Base-by-base conservation (phyloP, 2,797 vertebrate genomes). In the Hyperoplus lanceolatus region DNA sequence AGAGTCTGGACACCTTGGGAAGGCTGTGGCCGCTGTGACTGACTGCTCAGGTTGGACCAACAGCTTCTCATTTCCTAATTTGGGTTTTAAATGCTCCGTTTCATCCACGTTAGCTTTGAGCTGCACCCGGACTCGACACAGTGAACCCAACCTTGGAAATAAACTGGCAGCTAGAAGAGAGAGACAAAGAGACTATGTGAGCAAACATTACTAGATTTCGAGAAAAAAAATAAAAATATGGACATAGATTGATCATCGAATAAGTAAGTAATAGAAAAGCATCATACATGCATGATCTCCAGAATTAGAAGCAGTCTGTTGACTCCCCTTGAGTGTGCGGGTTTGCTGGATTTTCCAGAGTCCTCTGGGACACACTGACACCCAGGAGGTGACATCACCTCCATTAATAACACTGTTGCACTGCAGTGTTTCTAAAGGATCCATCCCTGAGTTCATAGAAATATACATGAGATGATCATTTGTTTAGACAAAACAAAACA, bases 131-230 rank as follows among this genome's bases (percentile, higher is more conserved):
- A 97, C 92, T 42, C 45, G 90, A 81, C 97, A 97, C 8, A 92
- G 48, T 2, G 97, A 96, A 7, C 96, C 96, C 82, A 96, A 77
- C 63, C 92, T 91, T 8, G 97, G 97, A 63, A 90, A 94, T 80
- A 79, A 73, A 69, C 93, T 86, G 7, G 80, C 63, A 9, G 48
- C 91, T 93, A 1, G 6, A 81, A 55, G 43, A 80, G 82, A 55
- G 43, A 81, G 6, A 84, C 9, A 78, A 65, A 57, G 10, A 74
- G 4, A 70, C 0, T 55, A 7, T 41, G 12, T 59, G 1, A 78
- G 48, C 0, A 15, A 5, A 29, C 4, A 65, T 66, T 16, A 29
- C 0, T 3, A 58, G 2, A 49, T 18, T 21, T 1, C 13, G 8
- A 41, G 8, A 41, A 29, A 8, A 12, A 1, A 48, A 8, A 41